Evolutionary conservation across 92 coral and sea anemone species (phyloP), one percentile per base, ranked within the genome.

Genomic region (Siderastrea radians): DNA sequence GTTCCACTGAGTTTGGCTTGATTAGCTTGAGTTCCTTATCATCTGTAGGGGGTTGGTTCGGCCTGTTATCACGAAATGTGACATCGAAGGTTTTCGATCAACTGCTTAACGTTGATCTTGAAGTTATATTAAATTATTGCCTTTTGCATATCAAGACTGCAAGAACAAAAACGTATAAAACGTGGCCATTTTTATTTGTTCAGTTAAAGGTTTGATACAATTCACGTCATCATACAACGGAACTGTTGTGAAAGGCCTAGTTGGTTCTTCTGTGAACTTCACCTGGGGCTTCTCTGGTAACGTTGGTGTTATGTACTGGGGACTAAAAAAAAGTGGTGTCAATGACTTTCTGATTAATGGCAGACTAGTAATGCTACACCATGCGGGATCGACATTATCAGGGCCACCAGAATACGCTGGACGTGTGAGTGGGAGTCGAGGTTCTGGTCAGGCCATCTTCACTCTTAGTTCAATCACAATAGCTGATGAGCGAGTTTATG

Each of bases 341-440:
- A 17, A 48, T 8, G 5, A 49, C n/a, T 26, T 26, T 26, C 38
- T 26, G 38, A 47, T 73, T 49, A 45, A n/a, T 5, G 7, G 3
- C 15, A 46, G 5, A 64, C 45, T 64, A 4, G 44, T 64, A 64
- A n/a, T 5, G 7, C 5, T 64, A 64, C 4, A 44, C 46, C 43
- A 64, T 4, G 3, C 8, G 4, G 69, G 69, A 43, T 26, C 44
- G 44, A 10, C 78, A 7, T 3, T 5, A 8, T 6, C 16, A 44
- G 16, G 8, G 6, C 14, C 75, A 6, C 5, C 57, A 53, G 58
- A 13, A 53, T 73, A 73, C 46, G 19, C 1, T 46, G 47, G 62
- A 49, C 78, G 78, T 73, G 78, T 73, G 43, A 73, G 4, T 53
- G 78, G 78, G 49, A 49, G 11, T 53, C 61, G 78, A 7, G n/a